Conservation (phyloP, 2,113 vertebrate genomes). For the Orientallactaga bullata region DNA sequence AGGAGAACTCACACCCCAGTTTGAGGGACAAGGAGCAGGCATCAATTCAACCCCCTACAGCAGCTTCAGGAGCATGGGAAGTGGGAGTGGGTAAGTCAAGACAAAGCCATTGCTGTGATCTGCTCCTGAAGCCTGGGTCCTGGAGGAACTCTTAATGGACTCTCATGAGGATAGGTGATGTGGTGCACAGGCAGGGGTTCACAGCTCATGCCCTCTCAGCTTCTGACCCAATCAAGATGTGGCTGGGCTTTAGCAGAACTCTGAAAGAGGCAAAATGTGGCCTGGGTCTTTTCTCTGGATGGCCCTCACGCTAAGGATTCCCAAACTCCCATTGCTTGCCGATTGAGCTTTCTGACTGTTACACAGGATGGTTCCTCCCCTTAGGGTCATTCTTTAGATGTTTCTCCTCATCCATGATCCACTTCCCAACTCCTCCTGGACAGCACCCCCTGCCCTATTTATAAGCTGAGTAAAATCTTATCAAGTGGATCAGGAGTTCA, state of each 20-base stretch:
- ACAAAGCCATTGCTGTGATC: background rate
- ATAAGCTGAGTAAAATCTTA: background rate
- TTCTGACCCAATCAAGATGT: background rate
- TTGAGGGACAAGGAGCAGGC: background rate
- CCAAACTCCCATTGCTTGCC: background rate
- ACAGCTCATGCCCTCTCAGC: background rate
- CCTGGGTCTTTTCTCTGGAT: background rate
- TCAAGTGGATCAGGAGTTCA: background rate
- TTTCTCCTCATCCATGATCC: background rate
- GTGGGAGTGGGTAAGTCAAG: background rate
- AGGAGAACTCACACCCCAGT: background rate
- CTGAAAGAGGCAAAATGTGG: background rate
- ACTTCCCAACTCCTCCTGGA: background rate
- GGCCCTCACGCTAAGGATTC: background rate
- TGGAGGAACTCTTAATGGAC: background rate
- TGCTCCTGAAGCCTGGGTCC: background rate
- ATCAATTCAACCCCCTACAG: background rate
- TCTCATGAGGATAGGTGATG: background rate
- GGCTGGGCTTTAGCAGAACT: background rate
- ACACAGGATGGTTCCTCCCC: background rate
- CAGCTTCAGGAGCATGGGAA: background rate
- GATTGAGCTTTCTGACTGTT: background rate
- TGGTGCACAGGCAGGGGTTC: background rate
- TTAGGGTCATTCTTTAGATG: background rate
- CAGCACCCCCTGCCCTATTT: background rate